Evolutionary conservation across 2,797 vertebrate species (phyloP).

Genomic region (Acipenser transmontanus): DNA sequence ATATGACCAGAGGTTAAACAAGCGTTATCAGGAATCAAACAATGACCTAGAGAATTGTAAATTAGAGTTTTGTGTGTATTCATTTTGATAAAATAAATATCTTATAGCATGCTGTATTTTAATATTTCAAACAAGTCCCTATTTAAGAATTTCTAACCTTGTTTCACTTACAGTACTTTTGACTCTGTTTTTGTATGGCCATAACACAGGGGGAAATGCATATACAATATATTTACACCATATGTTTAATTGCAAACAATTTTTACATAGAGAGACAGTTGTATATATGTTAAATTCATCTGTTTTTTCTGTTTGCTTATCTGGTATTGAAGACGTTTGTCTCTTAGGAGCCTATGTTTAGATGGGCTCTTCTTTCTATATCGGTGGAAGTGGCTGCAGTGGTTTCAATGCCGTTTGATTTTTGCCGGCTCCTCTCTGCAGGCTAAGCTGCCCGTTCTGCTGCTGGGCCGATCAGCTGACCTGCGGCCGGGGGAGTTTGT

Average conservation of each 20-base stretch:
- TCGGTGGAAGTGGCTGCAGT: no score
- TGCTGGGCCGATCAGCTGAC: conserved; percentile 86
- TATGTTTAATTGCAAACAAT: no score
- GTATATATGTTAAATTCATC: background rate
- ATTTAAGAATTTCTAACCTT: no score
- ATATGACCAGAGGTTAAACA: no score
- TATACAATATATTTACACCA: background rate
- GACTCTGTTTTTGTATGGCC: no score
- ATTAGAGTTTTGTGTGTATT: no score
- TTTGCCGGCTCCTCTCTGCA: conserved; percentile 33
- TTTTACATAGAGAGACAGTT: background rate
- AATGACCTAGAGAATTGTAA: no score
- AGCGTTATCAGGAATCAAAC: no score
- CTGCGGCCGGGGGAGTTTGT: conserved; percentile 94
- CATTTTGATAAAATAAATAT: no score
- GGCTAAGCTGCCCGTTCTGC: conserved; percentile 83
- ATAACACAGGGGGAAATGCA: background rate
- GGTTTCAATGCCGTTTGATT: background rate
- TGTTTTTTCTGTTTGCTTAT: background rate
- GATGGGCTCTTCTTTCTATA: background rate
- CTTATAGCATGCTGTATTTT: no score
- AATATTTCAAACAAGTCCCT: no score
- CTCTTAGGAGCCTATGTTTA: background rate
- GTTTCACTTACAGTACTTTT: no score
- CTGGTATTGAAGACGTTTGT: background rate